Base-by-base conservation (phyloP, 1,140 invertebrate species). In the Magallana gigas region DNA sequence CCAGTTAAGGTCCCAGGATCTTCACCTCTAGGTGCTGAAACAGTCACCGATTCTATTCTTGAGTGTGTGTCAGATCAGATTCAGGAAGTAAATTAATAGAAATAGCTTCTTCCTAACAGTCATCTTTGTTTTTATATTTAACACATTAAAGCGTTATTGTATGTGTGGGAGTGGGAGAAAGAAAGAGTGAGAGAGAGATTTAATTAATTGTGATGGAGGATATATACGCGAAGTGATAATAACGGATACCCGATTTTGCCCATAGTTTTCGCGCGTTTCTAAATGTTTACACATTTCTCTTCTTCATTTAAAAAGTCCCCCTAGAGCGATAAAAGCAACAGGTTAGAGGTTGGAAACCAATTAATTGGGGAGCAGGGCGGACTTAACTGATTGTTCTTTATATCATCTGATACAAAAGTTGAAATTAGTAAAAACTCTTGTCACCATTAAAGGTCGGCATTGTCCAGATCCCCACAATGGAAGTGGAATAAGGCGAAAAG, bases 401-500 rank as follows among this genome's bases (percentile, higher is more conserved):
- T 76, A 76, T 76, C 68, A 76, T 29, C 23, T 76, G 68, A 76
- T 76, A 76, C 68, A 29, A 76, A 76, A 29, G 68, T 76, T 76
- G 68, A 76, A 76, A 76, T 76, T 76, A 48, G 29, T 76, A 76
- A 76, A 76, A 76, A 36, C 9, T 76, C 68, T 23, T 76, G 68
- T 36, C 68, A 76, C 68, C 68, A 76, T 76, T 36, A 76, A 76
- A 76, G 12, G 68, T 76, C 68, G 68, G 68, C 68, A 76, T 76
- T 76, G 68, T 76, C 68, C 68, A 76, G 23, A 76, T 76, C 68
- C 36, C 23, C 14, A 12, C 36, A 76, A 68, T 68, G 64, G 23
- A 76, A 76, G 68, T 76, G 23, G 68, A 76, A 76, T 76, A 29
- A 76, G 23, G 68, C 68, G 68, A 76, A 76, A 76, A 76, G 68